Conservation (phyloP, 2,797 vertebrate genomes). For the Catostomus latipinnis region DNA sequence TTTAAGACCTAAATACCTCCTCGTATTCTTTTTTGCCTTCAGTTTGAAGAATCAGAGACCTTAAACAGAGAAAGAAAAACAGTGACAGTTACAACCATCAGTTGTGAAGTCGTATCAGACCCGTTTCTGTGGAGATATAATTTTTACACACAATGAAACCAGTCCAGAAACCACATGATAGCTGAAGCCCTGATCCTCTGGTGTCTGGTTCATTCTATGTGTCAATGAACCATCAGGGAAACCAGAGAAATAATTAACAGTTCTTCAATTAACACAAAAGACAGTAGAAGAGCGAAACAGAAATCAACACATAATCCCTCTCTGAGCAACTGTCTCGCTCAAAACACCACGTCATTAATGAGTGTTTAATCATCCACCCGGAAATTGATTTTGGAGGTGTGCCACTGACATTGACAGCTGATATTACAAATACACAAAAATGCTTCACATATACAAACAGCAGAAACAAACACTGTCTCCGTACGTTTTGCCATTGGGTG, state of each 20-base stretch:
- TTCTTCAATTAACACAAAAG: not conserved
- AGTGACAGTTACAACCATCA: not conserved
- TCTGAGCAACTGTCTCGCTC: not conserved
- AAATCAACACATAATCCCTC: not conserved
- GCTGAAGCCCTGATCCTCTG: too few relatives aligned
- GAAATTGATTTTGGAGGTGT: constrained; percentile 37
- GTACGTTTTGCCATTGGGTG: constrained; percentile 92
- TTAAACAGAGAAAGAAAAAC: constrained; percentile 67
- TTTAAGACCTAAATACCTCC: constrained; percentile 82
- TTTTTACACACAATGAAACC: too few relatives aligned
- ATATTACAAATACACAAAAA: too few relatives aligned
- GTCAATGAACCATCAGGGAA: not conserved
- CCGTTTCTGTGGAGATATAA: not conserved
- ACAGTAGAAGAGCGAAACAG: not conserved
- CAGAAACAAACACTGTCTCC: constrained; percentile 44
- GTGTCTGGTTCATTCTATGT: too few relatives aligned
- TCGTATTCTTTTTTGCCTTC: constrained; percentile 97
- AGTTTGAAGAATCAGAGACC: constrained; percentile 95
- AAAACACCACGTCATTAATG: not conserved
- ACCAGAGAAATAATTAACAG: not conserved
- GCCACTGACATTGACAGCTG: constrained; percentile 1
- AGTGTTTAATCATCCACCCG: not conserved
- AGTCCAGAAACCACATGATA: too few relatives aligned
- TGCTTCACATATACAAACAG: constrained; percentile 68
- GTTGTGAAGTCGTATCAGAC: not conserved